A percentile compares a stretch with the other conserved stretches of the same genome.
Evolutionary conservation across 2,888 invertebrate genomes (phyloP).

Genomic region (Dolichopus griseipennis): DNA sequence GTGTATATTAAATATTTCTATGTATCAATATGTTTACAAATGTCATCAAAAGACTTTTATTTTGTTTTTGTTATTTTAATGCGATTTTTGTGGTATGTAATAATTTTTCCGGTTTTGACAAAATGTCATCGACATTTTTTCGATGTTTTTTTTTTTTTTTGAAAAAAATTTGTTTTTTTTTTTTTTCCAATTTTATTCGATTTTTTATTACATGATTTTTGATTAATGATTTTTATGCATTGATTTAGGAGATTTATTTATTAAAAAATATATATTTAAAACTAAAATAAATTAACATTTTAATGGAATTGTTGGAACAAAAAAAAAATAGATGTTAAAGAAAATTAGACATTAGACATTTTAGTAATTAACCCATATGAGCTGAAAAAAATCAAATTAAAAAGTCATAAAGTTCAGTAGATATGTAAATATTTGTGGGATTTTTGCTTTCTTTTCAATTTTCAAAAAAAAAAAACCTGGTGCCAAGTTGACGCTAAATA

Average conservation of each 20-base stretch:
- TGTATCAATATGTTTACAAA: too few species aligned
- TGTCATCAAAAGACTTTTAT: too few species aligned
- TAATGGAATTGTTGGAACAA: neutral
- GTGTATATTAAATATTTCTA: too few species aligned
- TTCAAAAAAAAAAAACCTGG: neutral
- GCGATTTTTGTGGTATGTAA: neutral
- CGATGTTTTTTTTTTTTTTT: neutral
- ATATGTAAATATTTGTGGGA: neutral
- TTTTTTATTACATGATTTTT: neutral
- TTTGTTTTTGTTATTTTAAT: neutral
- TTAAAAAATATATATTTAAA: neutral
- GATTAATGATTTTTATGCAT: neutral
- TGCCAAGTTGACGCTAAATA: neutral
- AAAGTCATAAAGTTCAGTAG: neutral
- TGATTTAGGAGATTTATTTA: neutral
- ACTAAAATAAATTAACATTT: neutral
- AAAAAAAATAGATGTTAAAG: neutral
- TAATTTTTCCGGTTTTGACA: neutral
- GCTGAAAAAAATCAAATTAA: neutral
- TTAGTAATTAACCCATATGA: neutral
- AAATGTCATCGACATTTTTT: neutral
- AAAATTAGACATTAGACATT: neutral
- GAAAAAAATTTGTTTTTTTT: neutral
- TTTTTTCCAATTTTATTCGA: neutral
- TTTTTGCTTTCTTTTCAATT: neutral